Conservation (phyloP, 2,113 vertebrate species). For the Climacteris rufus region DNA sequence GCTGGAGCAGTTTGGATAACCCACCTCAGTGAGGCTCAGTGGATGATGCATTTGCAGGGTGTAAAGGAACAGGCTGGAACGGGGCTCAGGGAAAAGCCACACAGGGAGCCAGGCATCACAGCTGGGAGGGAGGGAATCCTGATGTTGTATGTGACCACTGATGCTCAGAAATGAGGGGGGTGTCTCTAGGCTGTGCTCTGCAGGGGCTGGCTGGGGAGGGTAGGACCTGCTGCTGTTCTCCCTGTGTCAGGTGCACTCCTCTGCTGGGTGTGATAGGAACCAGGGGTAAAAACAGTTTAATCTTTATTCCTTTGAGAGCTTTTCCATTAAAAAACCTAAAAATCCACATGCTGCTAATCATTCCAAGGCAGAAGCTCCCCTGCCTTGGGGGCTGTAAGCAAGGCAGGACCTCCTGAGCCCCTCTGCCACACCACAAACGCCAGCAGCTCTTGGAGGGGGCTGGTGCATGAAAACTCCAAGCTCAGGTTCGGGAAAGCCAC, state of each 20-base stretch:
- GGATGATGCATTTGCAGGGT: rapidly evolving
- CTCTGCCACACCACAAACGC: background rate
- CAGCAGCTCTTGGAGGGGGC: background rate
- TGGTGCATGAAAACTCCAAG: background rate
- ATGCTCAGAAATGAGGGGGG: background rate
- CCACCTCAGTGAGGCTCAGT: background rate
- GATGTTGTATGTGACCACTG: background rate
- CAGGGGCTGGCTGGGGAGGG: background rate
- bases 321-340: background rate
- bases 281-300: background rate
- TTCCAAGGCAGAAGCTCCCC: background rate
- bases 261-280: background rate
- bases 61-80: background rate
- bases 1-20: background rate
- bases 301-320: background rate
- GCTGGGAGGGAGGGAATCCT: background rate
- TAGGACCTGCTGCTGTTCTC: background rate
- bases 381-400: background rate
- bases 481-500: background rate
- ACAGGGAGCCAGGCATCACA: background rate
- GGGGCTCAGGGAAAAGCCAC: background rate
- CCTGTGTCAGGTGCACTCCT: background rate
- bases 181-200: background rate
- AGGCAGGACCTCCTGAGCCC: background rate
- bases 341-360: background rate